Conservation (phyloP, 2,113 vertebrate genomes). For the Sturnus vulgaris region DNA sequence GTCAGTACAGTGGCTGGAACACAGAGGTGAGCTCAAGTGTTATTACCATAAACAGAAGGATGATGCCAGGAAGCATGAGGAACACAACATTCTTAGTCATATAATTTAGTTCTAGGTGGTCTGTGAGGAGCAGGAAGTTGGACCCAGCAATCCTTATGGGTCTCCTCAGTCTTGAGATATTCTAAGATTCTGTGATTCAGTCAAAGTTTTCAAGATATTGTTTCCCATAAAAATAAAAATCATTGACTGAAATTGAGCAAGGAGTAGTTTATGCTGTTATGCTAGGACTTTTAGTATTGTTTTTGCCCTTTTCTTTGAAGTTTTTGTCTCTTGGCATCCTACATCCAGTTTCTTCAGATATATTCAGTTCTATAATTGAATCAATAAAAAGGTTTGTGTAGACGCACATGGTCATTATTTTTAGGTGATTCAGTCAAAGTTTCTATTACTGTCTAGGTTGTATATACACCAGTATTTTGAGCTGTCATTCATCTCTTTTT, state of each 20-base stretch:
- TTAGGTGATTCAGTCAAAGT: background rate
- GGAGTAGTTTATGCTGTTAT: background rate
- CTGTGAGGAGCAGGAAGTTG: background rate
- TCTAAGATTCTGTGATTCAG: background rate
- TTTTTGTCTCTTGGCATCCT: background rate
- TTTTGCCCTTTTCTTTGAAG: background rate
- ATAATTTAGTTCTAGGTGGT: background rate
- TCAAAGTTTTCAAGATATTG: background rate
- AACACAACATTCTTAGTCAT: background rate
- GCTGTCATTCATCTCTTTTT: background rate
- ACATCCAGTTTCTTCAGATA: background rate
- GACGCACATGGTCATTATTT: background rate
- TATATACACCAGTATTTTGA: background rate
- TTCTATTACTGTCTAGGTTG: background rate
- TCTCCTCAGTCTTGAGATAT: background rate
- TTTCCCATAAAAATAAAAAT: background rate
- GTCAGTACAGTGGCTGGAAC: background rate
- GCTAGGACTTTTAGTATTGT: background rate
- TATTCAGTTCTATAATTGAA: background rate
- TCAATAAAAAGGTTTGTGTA: background rate
- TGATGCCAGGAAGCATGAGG: background rate
- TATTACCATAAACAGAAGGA: background rate
- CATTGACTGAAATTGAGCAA: background rate
- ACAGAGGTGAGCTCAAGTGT: background rate
- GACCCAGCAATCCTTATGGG: background rate